Evolutionary conservation across 2,888 invertebrate genomes (phyloP), one percentile per base, ranked within the genome.

Genomic region (Pogonocherus hispidulus): DNA sequence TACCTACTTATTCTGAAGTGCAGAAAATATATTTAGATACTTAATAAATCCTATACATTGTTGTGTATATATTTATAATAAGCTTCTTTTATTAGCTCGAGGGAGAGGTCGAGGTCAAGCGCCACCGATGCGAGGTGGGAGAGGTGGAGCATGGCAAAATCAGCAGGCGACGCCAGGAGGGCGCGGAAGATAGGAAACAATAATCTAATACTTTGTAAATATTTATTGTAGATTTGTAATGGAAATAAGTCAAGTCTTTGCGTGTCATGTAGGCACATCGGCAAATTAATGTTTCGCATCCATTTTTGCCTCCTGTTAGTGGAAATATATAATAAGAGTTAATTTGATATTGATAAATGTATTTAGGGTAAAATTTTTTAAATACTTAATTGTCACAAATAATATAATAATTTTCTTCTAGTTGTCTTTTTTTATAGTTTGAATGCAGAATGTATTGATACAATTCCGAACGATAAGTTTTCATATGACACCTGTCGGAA

Each of bases 401-500:
- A 27, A 27, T 5, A 8, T 27, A 5, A 3, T 27, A 3, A 27
- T 27, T 27, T 27, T 8, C 3, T 3, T 27, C 27, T 27, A 27
- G 8, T 1, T 59, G 19, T 62, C 66, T n/a, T 47, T 67, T 73
- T 18, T 87, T 88, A 94, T 74, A 96, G 86, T 87, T 98, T 99
- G 84, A 95, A 97, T 23, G 96, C 98, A 0, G 96, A 96, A 86
- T 99, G 99, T 83, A 99, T 97, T 51, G 98, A 93, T 70, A 95
- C 95, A 3, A 97, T 89, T 1, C 99, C 99, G 80, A 94, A 92
- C 1, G 94, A 93, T 65, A 99, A 87, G 87, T 99, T 98, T 86
- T 96, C 95, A 84, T 96, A 97, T 0, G 90, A 89, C 0, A 96
- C 97, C 80, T 92, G 89, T 46, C 91, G 87, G 86, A 99, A 99